Base-by-base conservation (phyloP, 2,888 invertebrate species). In the Myopa tessellatipennis region DNA sequence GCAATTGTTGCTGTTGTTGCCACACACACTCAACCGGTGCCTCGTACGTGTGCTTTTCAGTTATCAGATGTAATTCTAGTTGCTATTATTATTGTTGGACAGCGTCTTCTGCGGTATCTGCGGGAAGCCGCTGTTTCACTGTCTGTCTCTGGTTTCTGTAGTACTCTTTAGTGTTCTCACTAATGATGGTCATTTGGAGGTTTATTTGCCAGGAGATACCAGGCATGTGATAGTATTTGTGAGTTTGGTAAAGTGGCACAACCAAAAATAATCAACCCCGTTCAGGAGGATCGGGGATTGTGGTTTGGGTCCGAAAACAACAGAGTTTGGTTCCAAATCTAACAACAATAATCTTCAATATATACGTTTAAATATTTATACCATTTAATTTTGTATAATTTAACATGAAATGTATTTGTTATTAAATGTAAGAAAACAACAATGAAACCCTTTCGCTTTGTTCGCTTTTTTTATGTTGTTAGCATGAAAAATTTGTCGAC, bases 61-160 rank as follows among this genome's bases (percentile, higher is more conserved):
- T 55, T 55, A 55, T 55, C 55, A 55, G 55, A 55, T 55, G 55
- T 55, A 55, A 55, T 55, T 55, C 55, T 16, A 12, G 55, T 55
- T 6, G 55, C 55, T 55, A 12, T 55, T 55, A 55, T n/a, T 14
- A n/a, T 55, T 55, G 55, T 55, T 55, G 5, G 55, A 55, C 55
- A n/a, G n/a, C 55, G 50, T 50, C 50, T 8, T 50, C 50, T 8
- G 10, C 50, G 50, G 50, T 50, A 50, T 50, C 50, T 50, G 10
- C 10, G 16, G 16, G 1, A 16, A 55, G 1, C 55, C 55, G 55
- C 55, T 55, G 55, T n/a, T 55, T 6, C 55, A 16, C 55, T 1
- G 55, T 50, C 14, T 14, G 1, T 14, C 55, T n/a, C 1, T n/a
- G 45, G 45, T 26, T 26, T 26, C 26, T 26, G 50, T 10, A 50